A percentile compares a stretch with the other conserved stretches of the same genome.
phyloP scores from a whole-genome alignment of 2,113 vertebrate species.

The Pelusios castaneus region DNA sequence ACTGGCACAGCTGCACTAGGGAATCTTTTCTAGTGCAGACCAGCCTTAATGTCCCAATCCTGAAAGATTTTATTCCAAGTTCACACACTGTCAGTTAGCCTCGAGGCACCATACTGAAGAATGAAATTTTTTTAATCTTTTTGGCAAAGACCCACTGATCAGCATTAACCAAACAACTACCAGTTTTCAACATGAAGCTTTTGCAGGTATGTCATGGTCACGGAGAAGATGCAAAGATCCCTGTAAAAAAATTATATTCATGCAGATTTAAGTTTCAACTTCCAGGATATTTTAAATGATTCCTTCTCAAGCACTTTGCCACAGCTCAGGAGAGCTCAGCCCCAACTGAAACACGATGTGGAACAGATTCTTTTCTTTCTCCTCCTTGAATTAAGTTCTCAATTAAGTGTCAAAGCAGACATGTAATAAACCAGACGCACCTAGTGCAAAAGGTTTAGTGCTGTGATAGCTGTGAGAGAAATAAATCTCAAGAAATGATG shows the following conservation, averaged over 20 bases:
- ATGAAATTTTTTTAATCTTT: background rate
- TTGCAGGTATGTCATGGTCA: background rate
- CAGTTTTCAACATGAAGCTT: background rate
- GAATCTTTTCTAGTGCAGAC: background rate
- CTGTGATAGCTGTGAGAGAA: conserved; percentile 13
- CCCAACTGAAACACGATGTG: background rate
- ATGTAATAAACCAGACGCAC: background rate
- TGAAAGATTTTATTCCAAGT: background rate
- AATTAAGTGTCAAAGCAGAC: conserved; percentile 38
- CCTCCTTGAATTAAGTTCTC: conserved; percentile 29
- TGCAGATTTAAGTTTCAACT: background rate
- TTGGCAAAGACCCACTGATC: background rate
- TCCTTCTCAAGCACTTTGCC: background rate
- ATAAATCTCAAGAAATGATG: conserved; percentile 46
- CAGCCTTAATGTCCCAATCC: background rate
- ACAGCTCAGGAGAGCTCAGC: background rate
- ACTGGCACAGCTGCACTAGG: background rate
- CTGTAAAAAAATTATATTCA: background rate
- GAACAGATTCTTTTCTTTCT: conserved; percentile 13
- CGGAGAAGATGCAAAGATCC: background rate
- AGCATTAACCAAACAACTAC: background rate
- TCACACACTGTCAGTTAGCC: background rate
- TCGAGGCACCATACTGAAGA: background rate
- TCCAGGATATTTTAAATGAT: background rate
- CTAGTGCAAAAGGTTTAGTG: conserved; percentile 17